Base-by-base conservation (phyloP, 2,888 invertebrate genomes). In the Adineta ricciae region DNA sequence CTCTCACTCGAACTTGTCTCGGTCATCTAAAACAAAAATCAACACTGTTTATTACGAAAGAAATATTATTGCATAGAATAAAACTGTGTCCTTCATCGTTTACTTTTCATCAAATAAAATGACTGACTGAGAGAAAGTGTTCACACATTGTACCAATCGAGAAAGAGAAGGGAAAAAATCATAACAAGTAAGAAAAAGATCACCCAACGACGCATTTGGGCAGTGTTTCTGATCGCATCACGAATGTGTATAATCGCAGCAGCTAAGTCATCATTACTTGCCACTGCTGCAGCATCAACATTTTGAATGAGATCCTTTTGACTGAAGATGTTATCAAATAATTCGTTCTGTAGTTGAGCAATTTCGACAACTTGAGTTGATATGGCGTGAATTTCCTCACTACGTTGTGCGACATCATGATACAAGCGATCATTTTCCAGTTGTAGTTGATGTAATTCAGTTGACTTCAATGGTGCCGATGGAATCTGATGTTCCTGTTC, bases 81-180 rank as follows among this genome's bases (percentile, higher is more conserved):
- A 64, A 64, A 64, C 3, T 32, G 64, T 1, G 7, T 27, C 16
- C 2, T 64, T n/a, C 4, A 38, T 38, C n/a, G n/a, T n/a, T n/a
- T 73, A 2, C 5, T 38, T 38, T 73, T 36, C 3, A 21, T 21
- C 41, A 38, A 36, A 73, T 19, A 38, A 41, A 41, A 78, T 4
- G 41, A 41, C n/a, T 78, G 78, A 64, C 64, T 64, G 32, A 19
- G 64, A 5, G 19, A 19, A 32, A 32, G 32, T 64, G n/a, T 36
- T 36, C 41, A 78, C 41, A 41, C 78, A 41, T 78, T 78, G n/a
- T 78, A 78, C 78, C 78, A 78, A 78, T 78, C 78, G 19, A 78
- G 78, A 78, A 78, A 78, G 21, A 78, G 41, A 78, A 78, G 78
- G 24, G 78, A 78, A 78, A 78, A 78, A 24, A 78, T 78, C 78